Evolutionary conservation across 2,797 vertebrate genomes (phyloP), one percentile per base, ranked within the genome.

Genomic region (Rhincodon typus): DNA sequence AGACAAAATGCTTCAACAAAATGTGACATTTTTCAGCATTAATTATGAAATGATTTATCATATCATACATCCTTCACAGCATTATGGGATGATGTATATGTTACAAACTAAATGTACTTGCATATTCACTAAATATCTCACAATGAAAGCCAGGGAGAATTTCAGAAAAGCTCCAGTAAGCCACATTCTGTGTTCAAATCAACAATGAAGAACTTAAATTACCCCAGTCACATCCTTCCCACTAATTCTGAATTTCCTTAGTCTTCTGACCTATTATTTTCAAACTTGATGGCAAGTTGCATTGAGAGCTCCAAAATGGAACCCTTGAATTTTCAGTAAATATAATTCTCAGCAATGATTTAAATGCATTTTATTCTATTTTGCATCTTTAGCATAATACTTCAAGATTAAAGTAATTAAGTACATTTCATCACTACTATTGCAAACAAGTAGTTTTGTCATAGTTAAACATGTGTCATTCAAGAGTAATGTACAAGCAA

Each of bases 321-420:
- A 69, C 7, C 70, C 62, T 42, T 93, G n/a, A 67, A 93, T 93
- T 69, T 21, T 93, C n/a, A 93, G 42, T 93, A 93, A 67, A 67
- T 42, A 38, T 93, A 42, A 38, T 38, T 93, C 34, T 23, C 19
- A 67, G n/a, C n/a, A 93, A 69, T 69, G n/a, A 69, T 23, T 69
- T 67, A 69, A 69, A 46, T 42, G 62, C n/a, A 38, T 34, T 21
- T 84, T 7, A 84, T 46, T 46, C 82, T 25, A 25, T 67, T 93
- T 93, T 93, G 90, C 69, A 69, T 69, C 10, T 84, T 25, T 46
- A 46, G 1, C 7, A 38, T 38, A 17, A 5, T n/a, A 93, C 23
- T 25, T 69, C 23, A 46, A 93, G 38, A 69, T 42, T 93, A 69
- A 69, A 69, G 42, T 62, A 46, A 84, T 84, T 84, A 23, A 42